Evolutionary conservation across 1,140 invertebrate genomes (phyloP), one percentile per base, ranked within the genome.

Genomic region (Drosophila tani): DNA sequence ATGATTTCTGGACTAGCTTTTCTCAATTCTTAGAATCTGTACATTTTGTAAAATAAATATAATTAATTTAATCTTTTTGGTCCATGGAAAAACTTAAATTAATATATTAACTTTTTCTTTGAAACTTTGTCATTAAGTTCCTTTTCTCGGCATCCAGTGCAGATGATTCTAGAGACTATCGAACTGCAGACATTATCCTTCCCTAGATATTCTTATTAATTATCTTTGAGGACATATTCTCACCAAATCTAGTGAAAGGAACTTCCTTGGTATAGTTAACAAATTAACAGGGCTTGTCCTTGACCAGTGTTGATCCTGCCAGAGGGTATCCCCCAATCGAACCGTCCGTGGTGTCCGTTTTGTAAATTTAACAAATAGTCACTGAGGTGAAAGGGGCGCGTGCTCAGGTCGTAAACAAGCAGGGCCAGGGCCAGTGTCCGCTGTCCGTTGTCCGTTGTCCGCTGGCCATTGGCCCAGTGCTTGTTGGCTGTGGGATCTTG

Each of bases 301-400:
- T 11, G 51, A 8, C 1, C 14, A 21, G 32, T 27, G 49, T 9
- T 74, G 59, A 64, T 64, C 49, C 58, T 41, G 15, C 1, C 41
- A 49, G 19, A 78, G 75, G 75, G 75, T 78, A 78, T 78, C 75
- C 35, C 43, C 45, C 55, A 78, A 78, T 78, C 75, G 75, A 79
- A 63, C 53, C 75, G 51, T 41, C 19, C 19, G 41, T 41, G 41
- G 41, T 77, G 75, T 79, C 69, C 87, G 56, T 84, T 87, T 87
- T 87, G 81, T 84, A 87, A 84, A 87, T 90, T 87, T 87, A 88
- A 90, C 84, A 87, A 87, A 87, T 87, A 87, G 84, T 87, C 84
- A 82, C 64, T 70, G 71, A 65, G 63, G 82, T 81, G 68, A 90
- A 87, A 90, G 84, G 85, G 85, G 84, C 84, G 77, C 78, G 77